These are phyloP conservation scores for Scytalopus superciliaris DNA, from an alignment of 2,113 vertebrate species.

Conservation along the genomic window DNA sequence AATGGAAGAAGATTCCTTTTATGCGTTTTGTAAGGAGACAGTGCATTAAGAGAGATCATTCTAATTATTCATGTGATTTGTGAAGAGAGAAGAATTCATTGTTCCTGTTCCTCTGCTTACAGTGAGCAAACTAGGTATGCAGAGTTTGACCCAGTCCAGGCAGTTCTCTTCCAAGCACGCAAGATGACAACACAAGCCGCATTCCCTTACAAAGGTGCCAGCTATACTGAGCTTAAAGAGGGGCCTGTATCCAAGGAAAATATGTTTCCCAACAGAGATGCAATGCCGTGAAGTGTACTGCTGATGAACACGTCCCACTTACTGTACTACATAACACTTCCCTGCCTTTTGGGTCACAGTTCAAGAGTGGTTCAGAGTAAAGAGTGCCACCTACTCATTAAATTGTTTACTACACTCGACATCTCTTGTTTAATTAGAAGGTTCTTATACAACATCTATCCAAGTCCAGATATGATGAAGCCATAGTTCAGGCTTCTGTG, in stretches of 20 bases:
- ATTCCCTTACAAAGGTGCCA: neutral
- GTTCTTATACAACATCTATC: neutral
- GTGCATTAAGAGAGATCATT: neutral
- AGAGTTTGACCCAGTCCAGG: neutral
- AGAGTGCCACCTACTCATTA: constrained; percentile 53
- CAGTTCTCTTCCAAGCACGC: neutral
- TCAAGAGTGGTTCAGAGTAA: constrained; percentile 1
- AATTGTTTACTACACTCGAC: constrained; percentile 37
- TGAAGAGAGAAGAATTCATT: neutral
- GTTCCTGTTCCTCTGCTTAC: neutral
- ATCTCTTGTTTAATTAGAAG: constrained; percentile 17
- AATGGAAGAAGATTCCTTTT: neutral
- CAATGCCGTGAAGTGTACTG: neutral
- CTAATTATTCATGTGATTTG: neutral
- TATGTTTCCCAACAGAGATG: neutral
- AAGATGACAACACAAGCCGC: neutral
- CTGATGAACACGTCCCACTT: neutral
- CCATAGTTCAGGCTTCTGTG: neutral
- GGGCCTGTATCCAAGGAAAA: neutral
- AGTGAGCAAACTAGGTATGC: neutral
- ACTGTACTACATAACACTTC: neutral
- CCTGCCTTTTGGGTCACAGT: neutral
- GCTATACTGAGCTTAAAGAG: neutral
- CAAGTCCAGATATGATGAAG: neutral
- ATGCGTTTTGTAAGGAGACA: neutral